These are phyloP conservation scores for Dreissena polymorpha DNA, from an alignment of 1,140 invertebrate genomes.

Conservation along the genomic window DNA sequence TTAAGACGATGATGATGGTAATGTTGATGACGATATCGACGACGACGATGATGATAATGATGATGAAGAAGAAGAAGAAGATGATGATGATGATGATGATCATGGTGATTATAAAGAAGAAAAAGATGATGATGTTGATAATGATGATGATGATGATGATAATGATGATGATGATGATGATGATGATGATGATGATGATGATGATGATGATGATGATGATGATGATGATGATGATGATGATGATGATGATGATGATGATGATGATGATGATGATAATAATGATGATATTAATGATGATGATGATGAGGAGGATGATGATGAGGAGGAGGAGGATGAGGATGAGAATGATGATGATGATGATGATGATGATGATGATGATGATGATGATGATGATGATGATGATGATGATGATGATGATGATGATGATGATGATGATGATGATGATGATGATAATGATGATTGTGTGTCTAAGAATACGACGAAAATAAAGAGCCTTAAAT, in stretches of 20 bases:
- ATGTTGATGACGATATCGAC: too few relatives aligned
- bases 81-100: not conserved
- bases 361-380: not conserved
- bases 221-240: not conserved
- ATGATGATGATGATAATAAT: not conserved
- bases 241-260: slow-evolving; percentile 18
- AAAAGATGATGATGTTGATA: too few relatives aligned
- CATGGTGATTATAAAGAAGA: too few relatives aligned
- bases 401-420: not conserved
- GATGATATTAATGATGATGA: not conserved
- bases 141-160: too few relatives aligned
- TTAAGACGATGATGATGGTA: slow-evolving; percentile 18
- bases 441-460: too few relatives aligned
- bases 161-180: not conserved
- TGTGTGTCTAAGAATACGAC: too few relatives aligned
- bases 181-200: not conserved
- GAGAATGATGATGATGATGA: not conserved
- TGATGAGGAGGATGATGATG: not conserved
- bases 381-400: not conserved
- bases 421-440: too few relatives aligned
- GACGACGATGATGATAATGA: slow-evolving; percentile 1
- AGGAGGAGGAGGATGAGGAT: not conserved
- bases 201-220: not conserved
- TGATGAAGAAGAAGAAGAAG: not conserved
- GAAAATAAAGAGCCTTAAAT: too few relatives aligned